Evolutionary conservation across 2,797 vertebrate species (phyloP), one percentile per base, ranked within the genome.

Genomic region (Chiloscyllium punctatum): DNA sequence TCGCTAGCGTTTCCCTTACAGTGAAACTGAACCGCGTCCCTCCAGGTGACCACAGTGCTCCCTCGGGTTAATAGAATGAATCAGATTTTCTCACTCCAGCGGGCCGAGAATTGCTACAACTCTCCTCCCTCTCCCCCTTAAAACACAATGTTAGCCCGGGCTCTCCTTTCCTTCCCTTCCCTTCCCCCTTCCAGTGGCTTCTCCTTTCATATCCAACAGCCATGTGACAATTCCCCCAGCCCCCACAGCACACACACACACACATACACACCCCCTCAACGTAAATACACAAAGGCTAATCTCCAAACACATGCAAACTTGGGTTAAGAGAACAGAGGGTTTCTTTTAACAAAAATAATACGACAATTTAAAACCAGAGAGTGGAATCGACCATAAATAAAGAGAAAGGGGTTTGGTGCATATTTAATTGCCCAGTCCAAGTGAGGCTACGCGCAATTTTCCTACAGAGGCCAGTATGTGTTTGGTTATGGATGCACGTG

Each of bases 181-280:
- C 30, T 25, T 0, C 90, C 1, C 33, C 51, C 3, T 66, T 16
- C 33, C 30, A 0, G 27, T 15, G 68, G 42, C 53, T 87, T 42
- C 62, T 88, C 48, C 84, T 96, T 77, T 96, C 96, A 96, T 97
- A 97, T 97, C 96, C 96, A 98, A 97, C 97, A 97, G 97, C 96
- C 96, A 98, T 97, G 96, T 97, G 97, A 97, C 96, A 96, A 88
- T 96, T 97, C 51, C 51, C 25, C 4, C 86, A 96, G 96, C 97
- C 97, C 97, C 97, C 97, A 97, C 96, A 97, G 96, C 97, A 62
- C 57, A 62, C 97, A 96, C 96, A 96, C 96, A 96, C 72, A 72
- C 96, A 95, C 87, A 96, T 37, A 84, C 96, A 95, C 86, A 96
- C 79, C 37, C 79, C 79, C 79, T 42, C 16, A 48, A 84, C 82